Conservation (phyloP, 2,888 invertebrate genomes). For the Nomada ferruginata region DNA sequence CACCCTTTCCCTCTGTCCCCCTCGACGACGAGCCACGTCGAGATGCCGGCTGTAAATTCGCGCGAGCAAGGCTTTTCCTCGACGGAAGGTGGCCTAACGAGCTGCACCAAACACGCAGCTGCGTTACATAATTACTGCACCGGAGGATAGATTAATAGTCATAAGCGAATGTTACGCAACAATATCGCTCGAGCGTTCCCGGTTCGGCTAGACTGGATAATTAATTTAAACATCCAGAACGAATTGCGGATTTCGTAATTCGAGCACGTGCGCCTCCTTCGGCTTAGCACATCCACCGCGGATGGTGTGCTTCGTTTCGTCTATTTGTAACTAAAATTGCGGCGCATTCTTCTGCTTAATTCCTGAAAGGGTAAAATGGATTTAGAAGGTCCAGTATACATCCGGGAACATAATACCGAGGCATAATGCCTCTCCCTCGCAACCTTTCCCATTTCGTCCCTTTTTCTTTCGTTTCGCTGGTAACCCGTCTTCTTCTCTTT, state of each 20-base stretch:
- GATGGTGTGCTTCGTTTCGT: background rate
- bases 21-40: background rate
- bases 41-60: slow-evolving; percentile 56
- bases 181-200: slow-evolving; percentile 36
- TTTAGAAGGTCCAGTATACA: slow-evolving; percentile 12
- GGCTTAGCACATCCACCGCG: too few species aligned
- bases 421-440: slow-evolving; percentile 67
- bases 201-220: slow-evolving; percentile 40
- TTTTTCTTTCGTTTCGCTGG: slow-evolving; percentile 40
- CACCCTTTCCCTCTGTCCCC: background rate
- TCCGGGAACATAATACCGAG: slow-evolving; percentile 64
- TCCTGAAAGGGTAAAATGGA: background rate
- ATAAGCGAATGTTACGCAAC: slow-evolving; percentile 68
- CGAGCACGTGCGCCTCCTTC: slow-evolving; percentile 8
- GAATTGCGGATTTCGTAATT: slow-evolving; percentile 33
- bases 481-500: slow-evolving; percentile 59
- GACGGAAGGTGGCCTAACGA: slow-evolving; percentile 61
- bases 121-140: slow-evolving; percentile 69
- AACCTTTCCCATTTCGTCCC: slow-evolving; percentile 64
- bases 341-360: background rate
- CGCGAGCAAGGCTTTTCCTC: slow-evolving; percentile 55
- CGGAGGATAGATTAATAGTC: slow-evolving; percentile 70
- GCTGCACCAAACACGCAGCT: slow-evolving; percentile 62
- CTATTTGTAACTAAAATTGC: background rate
- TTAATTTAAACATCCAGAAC: slow-evolving; percentile 45